phyloP scores from a whole-genome alignment of 2,888 invertebrate genomes.

The Eucriotettix oculatus region DNA sequence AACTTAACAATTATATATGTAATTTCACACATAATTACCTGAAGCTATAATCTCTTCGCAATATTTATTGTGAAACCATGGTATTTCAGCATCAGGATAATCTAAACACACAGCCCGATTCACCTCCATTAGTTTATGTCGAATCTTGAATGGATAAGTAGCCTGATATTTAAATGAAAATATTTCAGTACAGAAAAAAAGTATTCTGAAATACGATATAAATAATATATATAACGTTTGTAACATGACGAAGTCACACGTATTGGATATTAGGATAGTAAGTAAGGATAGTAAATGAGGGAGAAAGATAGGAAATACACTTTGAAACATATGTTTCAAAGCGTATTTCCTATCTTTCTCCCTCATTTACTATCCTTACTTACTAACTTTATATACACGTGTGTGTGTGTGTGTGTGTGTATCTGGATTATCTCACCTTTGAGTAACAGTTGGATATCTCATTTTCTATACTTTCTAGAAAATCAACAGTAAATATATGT shows the following conservation, averaged over 20 bases:
- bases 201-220: neutral
- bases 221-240: neutral
- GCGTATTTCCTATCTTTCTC: no score
- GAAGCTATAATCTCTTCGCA: constrained; percentile 31
- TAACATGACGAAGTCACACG: neutral
- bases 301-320: no score
- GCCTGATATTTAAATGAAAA: constrained; percentile 23
- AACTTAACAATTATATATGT: no score
- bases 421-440: constrained; percentile 24
- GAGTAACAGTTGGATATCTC: constrained; percentile 37
- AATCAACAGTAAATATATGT: constrained; percentile 38
- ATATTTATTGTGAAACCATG: constrained; percentile 49
- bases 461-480: constrained; percentile 38
- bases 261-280: no score
- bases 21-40: constrained; percentile 19
- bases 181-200: neutral
- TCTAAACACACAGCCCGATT: constrained; percentile 46
- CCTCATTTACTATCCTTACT: no score
- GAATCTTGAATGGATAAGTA: constrained; percentile 34
- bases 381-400: no score
- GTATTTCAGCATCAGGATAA: constrained; percentile 41
- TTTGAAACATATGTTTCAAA: no score
- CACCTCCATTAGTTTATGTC: constrained; percentile 39
- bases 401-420: no score
- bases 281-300: no score